phyloP scores from a whole-genome alignment of 2,888 invertebrate species.

The Steinernema scapterisci region DNA sequence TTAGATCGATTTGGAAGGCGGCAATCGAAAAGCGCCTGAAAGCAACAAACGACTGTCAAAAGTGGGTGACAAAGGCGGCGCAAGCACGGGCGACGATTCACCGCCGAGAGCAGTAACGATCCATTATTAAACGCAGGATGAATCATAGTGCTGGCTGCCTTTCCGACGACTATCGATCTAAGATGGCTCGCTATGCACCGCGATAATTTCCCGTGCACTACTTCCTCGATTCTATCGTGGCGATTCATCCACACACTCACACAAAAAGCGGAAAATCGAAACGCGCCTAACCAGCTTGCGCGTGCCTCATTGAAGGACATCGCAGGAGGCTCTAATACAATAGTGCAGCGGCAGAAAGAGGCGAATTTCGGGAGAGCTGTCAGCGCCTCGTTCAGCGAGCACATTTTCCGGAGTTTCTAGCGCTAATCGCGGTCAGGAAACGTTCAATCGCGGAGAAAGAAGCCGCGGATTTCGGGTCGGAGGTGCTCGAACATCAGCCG shows the following conservation, averaged over 20 bases:
- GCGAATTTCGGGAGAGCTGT: no score
- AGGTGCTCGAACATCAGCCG: no score
- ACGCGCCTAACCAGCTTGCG: not conserved
- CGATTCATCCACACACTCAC: not conserved
- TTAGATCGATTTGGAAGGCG: not conserved
- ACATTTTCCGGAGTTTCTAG: no score
- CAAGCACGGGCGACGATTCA: not conserved
- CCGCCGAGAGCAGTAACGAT: conserved; percentile 8
- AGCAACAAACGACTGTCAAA: not conserved
- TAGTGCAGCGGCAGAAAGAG: no score
- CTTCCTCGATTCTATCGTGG: not conserved
- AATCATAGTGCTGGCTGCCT: conserved; percentile 19
- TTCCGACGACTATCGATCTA: conserved; percentile 2
- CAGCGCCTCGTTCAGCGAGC: no score
- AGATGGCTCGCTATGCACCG: no score
- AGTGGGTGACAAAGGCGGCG: not conserved
- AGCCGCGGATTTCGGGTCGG: no score
- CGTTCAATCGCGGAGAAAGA: no score
- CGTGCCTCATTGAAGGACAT: no score
- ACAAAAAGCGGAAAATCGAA: not conserved
- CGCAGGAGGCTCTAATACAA: no score
- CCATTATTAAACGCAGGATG: conserved; percentile 28
- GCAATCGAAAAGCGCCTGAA: not conserved
- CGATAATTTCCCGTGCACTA: no score
- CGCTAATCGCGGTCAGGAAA: no score